phyloP scores from a whole-genome alignment of 2,888 invertebrate genomes.

The Platycheirus albimanus region DNA sequence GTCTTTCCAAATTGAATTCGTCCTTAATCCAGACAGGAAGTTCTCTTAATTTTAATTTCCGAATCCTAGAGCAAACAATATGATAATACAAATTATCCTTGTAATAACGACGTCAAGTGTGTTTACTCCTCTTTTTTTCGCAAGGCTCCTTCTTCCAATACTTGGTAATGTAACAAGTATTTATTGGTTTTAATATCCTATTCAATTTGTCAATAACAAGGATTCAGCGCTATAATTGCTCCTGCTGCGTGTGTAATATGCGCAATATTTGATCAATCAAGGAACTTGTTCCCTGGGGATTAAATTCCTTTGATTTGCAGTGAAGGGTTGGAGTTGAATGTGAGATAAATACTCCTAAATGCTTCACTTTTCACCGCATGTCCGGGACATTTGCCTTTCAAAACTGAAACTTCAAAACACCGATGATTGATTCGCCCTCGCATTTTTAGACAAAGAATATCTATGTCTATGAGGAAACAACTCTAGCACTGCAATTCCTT shows the following conservation, averaged over 20 bases:
- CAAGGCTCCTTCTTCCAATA: neutral
- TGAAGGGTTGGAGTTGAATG: too few species aligned
- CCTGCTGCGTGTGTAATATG: neutral
- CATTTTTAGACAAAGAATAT: slow-evolving; percentile 5
- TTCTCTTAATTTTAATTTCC: slow-evolving; percentile 42
- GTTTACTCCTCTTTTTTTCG: neutral
- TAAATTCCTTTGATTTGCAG: too few species aligned
- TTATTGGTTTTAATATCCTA: slow-evolving; percentile 54
- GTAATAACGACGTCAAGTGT: neutral
- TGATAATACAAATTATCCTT: slow-evolving; percentile 3
- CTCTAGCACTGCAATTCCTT: neutral
- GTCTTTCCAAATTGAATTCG: slow-evolving; percentile 28
- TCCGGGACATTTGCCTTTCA: neutral
- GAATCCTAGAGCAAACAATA: slow-evolving; percentile 13
- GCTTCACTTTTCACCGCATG: neutral
- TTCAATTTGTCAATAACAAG: slow-evolving; percentile 18
- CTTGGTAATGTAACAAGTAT: slow-evolving; percentile 36
- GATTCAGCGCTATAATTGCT: neutral
- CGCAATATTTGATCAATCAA: neutral
- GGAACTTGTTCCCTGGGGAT: too few species aligned
- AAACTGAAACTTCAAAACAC: neutral
- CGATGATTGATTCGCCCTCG: neutral
- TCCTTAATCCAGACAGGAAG: slow-evolving; percentile 21
- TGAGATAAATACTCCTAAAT: too few species aligned
- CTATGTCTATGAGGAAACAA: too few species aligned